Base-by-base conservation (phyloP, 2,888 invertebrate genomes). In the Geophilus truncorum region DNA sequence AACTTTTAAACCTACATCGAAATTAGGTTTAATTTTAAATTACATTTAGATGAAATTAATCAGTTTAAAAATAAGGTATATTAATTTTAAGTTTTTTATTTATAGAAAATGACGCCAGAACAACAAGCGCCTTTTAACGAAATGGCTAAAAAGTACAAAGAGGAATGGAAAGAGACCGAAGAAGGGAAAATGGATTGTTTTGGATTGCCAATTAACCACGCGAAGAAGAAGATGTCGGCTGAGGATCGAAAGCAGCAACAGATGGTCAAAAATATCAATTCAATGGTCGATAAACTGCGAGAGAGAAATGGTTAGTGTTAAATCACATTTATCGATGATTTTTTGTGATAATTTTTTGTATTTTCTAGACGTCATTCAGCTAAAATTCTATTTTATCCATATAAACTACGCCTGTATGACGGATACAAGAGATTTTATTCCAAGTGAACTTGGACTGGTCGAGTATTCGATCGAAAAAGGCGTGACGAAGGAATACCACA, bases 391-490 rank as follows among this genome's bases (percentile, higher is more conserved):
- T 79, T 82, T 86, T 32, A 83, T 86, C 12, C 84, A 85, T 51
- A 84, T 86, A 57, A 85, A 86, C 80, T 83, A 83, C 23, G 81
- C 86, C 32, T 86, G 85, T 82, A 82, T 83, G 36, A 85, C 85
- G 5, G 84, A 84, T 25, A 84, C 84, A 7, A 83, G 81, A 2
- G 83, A 84, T 25, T 85, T 84, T 79, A 81, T 85, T 25, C 86
- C 86, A 0, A 83, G 83, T 80, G 86, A 86, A 82, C 83, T 86
- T 5, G 85, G 84, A 10, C 51, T 84, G 0, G 83, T 86, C 3
- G 85, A 86, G 81, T 86, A 84, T 80, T 84, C 83, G 25, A 82
- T 86, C n/a, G 81, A 82, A 18, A 82, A 84, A 77, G 86, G 86
- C 36, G 85, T 86, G 25, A 84, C 82, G 0, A 84, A 84, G 80